phyloP scores from a whole-genome alignment of 2,888 invertebrate genomes.

The Exephanes ischioxanthus region DNA sequence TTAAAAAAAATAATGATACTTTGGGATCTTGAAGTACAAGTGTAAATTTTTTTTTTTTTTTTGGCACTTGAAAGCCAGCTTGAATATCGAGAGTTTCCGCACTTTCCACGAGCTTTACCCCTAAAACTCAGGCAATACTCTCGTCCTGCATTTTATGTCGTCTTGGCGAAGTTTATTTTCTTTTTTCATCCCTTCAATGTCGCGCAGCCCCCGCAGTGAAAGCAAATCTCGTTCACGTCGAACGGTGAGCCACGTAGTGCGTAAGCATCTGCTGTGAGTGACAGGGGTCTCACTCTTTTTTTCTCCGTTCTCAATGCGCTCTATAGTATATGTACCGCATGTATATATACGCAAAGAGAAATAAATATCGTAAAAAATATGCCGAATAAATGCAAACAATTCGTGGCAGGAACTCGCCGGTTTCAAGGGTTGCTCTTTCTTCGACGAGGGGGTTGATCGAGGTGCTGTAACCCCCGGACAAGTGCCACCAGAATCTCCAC shows the following conservation, averaged over 20 bases:
- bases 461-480: constrained; percentile 41
- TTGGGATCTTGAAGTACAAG: not conserved
- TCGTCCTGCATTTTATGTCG: constrained; percentile 67
- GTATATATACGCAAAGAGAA: constrained; percentile 70
- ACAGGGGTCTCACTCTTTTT: constrained; percentile 72
- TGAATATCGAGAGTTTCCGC: constrained; percentile 22
- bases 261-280: constrained; percentile 76
- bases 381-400: constrained; percentile 82
- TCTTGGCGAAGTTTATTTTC: constrained; percentile 44
- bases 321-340: not conserved
- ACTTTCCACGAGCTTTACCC: not conserved
- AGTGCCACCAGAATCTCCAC: constrained; percentile 46
- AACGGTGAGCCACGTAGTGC: constrained; percentile 50
- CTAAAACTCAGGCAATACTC: constrained; percentile 18
- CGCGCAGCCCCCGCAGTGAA: constrained; percentile 24
- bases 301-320: constrained; percentile 39
- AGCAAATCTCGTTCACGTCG: constrained; percentile 65
- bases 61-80: not conserved
- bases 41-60: not conserved
- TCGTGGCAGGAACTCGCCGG: constrained; percentile 74
- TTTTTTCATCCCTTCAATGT: constrained; percentile 48
- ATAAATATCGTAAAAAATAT: constrained; percentile 83
- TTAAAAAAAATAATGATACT: not conserved
- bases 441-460: constrained; percentile 32
- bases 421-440: constrained; percentile 57